Evolutionary conservation across 2,888 invertebrate species (phyloP).

Genomic region (Watsonalla binaria): DNA sequence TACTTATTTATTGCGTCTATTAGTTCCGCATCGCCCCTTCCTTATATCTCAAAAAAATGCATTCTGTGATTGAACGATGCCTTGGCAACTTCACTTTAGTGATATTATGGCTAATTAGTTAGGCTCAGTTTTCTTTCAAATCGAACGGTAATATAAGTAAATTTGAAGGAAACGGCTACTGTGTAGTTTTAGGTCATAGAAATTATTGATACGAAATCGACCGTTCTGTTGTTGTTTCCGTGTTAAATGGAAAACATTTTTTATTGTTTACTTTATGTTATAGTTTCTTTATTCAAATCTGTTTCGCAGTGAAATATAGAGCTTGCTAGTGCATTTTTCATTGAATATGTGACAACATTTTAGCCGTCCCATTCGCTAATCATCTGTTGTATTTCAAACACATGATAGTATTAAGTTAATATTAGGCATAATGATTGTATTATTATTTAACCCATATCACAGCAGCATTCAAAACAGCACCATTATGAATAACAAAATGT

Average conservation of each 20-base stretch:
- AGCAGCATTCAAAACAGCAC: constrained; percentile 62
- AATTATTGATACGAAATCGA: constrained; percentile 19
- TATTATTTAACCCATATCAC: constrained; percentile 58
- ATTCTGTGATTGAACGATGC: constrained; percentile 64
- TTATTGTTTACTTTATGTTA: constrained; percentile 18
- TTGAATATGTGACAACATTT: constrained; percentile 14
- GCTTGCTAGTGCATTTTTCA: constrained; percentile 40
- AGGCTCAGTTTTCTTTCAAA: constrained; percentile 37
- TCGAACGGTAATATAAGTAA: constrained; percentile 19
- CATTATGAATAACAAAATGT: constrained; percentile 46
- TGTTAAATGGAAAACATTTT: constrained; percentile 14
- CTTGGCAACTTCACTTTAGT: constrained; percentile 57
- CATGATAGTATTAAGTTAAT: constrained; percentile 39
- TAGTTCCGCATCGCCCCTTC: constrained; percentile 22
- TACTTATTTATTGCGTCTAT: constrained; percentile 22
- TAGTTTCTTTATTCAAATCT: constrained; percentile 7
- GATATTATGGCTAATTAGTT: constrained; percentile 43
- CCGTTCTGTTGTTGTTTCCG: constrained; percentile 27
- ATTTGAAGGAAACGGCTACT: constrained; percentile 31
- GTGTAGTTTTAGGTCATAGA: constrained; percentile 27
- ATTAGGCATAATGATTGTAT: constrained; percentile 33
- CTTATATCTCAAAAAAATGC: constrained; percentile 43
- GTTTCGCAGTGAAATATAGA: constrained; percentile 17
- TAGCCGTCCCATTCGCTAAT: constrained; percentile 52
- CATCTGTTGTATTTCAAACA: constrained; percentile 27